Evolutionary conservation across 2,113 vertebrate genomes (phyloP).

Genomic region (Dromas ardeola): DNA sequence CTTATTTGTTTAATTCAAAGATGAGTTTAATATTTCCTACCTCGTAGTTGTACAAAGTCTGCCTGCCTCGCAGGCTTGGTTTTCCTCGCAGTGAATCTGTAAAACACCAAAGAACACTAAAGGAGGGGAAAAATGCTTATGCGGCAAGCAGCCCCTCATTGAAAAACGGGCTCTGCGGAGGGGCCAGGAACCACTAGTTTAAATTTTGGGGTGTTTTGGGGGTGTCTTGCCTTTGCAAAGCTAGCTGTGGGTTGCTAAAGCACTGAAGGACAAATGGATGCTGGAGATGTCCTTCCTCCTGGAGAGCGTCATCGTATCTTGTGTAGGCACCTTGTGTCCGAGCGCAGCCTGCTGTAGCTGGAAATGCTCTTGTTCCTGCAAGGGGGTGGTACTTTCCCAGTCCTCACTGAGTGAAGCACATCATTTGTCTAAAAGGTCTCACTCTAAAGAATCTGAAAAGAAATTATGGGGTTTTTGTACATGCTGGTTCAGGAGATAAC

Average conservation of each 20-base stretch:
- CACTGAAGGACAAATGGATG: background rate
- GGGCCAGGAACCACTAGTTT: background rate
- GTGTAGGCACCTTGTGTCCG: rapidly evolving
- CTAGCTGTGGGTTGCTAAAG: background rate
- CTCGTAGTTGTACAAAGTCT: background rate
- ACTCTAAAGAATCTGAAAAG: background rate
- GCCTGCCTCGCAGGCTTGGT: background rate
- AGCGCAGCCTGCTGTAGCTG: background rate
- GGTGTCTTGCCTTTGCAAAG: background rate
- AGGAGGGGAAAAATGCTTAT: rapidly evolving
- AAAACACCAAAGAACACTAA: background rate
- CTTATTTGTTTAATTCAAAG: constrained; percentile 18
- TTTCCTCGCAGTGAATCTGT: background rate
- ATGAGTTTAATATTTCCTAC: background rate
- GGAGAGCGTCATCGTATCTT: rapidly evolving
- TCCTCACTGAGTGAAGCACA: background rate
- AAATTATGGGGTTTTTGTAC: background rate
- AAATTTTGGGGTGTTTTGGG: background rate
- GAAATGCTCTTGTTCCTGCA: background rate
- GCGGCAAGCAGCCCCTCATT: rapidly evolving
- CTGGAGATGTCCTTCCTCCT: background rate
- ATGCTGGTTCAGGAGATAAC: background rate
- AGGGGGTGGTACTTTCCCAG: background rate
- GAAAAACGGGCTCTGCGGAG: background rate
- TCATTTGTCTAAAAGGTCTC: background rate